Evolutionary conservation across 2,888 invertebrate genomes (phyloP).

Genomic region (Oscheius myriophilus): DNA sequence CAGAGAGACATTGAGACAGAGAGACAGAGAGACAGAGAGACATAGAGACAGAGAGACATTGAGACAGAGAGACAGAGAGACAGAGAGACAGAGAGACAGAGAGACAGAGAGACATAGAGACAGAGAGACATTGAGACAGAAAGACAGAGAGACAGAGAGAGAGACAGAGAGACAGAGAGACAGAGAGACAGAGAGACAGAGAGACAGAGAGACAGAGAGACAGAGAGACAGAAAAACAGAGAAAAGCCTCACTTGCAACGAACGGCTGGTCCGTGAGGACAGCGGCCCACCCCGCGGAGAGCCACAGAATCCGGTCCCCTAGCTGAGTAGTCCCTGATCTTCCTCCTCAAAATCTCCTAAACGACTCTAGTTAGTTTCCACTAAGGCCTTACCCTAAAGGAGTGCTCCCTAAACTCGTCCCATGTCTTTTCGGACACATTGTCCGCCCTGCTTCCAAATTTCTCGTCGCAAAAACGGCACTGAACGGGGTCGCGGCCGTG

Average conservation of each 20-base stretch:
- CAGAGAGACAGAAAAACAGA: neutral
- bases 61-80: neutral
- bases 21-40: neutral
- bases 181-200: no score
- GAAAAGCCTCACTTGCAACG: constrained; percentile 40
- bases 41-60: neutral
- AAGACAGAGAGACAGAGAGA: no score
- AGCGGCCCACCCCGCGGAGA: constrained; percentile 44
- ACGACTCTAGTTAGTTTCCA: neutral
- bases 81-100: neutral
- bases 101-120: no score
- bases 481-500: constrained; percentile 31
- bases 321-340: constrained; percentile 31
- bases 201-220: no score
- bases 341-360: constrained; percentile 38
- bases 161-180: no score
- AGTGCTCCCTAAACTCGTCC: constrained; percentile 22
- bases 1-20: neutral
- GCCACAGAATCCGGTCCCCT: constrained; percentile 11
- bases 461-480: constrained; percentile 36
- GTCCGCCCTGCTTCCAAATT: constrained; percentile 31
- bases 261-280: constrained; percentile 48
- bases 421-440: constrained; percentile 13
- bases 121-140: no score
- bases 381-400: constrained; percentile 6